These are phyloP conservation scores for Xylocampa areola DNA, from an alignment of 2,888 invertebrate species.

Conservation along the genomic window DNA sequence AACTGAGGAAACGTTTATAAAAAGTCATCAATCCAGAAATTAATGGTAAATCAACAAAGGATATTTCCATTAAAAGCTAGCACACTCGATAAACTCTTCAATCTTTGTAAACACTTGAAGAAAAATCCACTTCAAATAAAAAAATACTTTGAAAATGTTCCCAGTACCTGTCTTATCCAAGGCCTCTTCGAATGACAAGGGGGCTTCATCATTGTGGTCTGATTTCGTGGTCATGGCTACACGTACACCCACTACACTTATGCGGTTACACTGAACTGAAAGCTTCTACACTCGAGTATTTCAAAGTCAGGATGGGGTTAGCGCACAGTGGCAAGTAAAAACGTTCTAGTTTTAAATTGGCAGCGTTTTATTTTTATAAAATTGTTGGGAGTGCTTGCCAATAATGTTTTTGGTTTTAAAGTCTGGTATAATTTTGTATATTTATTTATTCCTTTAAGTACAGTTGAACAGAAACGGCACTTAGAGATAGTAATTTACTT, in stretches of 20 bases:
- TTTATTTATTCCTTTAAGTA: too few species aligned
- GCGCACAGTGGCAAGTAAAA: conserved; percentile 58
- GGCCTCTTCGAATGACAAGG: conserved; percentile 77
- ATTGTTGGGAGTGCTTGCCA: not conserved
- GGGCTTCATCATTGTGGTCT: conserved; percentile 50
- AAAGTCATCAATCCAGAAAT: conserved; percentile 2
- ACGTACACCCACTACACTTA: conserved; percentile 57
- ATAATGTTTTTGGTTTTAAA: not conserved
- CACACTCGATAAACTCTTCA: not conserved
- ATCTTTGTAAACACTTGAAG: not conserved
- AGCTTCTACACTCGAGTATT: conserved; percentile 67
- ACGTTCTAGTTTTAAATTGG: conserved; percentile 13
- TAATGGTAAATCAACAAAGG: conserved; percentile 26
- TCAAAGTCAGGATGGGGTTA: conserved; percentile 70
- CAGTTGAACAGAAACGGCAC: too few species aligned
- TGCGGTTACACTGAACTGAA: conserved; percentile 71
- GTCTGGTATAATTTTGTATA: too few species aligned
- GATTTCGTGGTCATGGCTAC: conserved; percentile 37
- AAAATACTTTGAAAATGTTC: not conserved
- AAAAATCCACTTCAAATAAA: not conserved
- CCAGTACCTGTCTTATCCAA: conserved; percentile 76
- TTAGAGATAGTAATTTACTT: too few species aligned
- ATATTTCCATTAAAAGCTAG: not conserved
- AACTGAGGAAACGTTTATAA: conserved; percentile 18
- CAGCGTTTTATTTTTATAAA: not conserved